Conservation (phyloP, 2,888 invertebrate genomes). For the Brenthis ino region DNA sequence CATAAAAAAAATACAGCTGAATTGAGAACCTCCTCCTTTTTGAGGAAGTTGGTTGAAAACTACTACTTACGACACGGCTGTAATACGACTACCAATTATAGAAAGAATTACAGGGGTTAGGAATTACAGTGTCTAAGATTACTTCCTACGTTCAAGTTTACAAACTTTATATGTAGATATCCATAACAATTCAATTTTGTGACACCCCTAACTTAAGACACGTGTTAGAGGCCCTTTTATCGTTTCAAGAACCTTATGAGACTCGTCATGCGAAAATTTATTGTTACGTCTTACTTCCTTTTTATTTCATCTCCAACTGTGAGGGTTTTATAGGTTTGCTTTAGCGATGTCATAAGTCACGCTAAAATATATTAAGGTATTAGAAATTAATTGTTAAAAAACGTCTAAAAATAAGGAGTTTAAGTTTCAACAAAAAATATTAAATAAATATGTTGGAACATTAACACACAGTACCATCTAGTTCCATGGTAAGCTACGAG, state of each 20-base stretch:
- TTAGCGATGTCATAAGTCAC: constrained; percentile 6
- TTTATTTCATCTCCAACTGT: constrained; percentile 45
- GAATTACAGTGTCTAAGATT: too few relatives aligned
- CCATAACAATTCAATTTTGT: not conserved
- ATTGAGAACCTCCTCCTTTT: too few relatives aligned
- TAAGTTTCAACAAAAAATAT: not conserved
- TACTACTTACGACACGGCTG: too few relatives aligned
- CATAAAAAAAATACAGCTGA: too few relatives aligned
- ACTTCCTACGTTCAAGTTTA: too few relatives aligned
- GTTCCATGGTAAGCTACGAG: too few relatives aligned
- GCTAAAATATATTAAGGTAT: not conserved
- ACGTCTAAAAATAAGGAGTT: not conserved
- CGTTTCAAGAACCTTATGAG: constrained; percentile 47
- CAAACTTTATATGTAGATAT: not conserved
- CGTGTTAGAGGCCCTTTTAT: constrained; percentile 47
- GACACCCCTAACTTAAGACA: constrained; percentile 42
- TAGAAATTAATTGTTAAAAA: not conserved
- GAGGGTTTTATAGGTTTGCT: constrained; percentile 35
- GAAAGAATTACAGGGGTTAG: too few relatives aligned
- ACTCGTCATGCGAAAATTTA: constrained; percentile 51
- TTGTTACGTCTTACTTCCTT: constrained; percentile 48
- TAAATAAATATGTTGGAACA: too few relatives aligned
- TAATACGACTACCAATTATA: too few relatives aligned
- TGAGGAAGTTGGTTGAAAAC: too few relatives aligned
- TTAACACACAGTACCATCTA: too few relatives aligned